phyloP scores from a whole-genome alignment of 2,113 vertebrate genomes.

The Osmerus mordax region DNA sequence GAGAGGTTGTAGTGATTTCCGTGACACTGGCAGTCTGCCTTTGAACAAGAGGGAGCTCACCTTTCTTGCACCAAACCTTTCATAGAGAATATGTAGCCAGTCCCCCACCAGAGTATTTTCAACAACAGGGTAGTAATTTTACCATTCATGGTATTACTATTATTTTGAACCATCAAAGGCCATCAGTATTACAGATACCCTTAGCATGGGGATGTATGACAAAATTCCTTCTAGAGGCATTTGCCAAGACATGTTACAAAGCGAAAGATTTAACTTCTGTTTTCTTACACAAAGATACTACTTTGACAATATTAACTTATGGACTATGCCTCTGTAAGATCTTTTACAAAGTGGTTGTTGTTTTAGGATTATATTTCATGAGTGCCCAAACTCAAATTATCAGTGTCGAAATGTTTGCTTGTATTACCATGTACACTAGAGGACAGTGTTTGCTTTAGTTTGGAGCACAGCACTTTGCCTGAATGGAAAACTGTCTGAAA shows the following conservation, averaged over 20 bases:
- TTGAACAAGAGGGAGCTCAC: not conserved
- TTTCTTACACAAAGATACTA: slow-evolving; percentile 47
- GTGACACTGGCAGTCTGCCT: no score
- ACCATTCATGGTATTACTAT: slow-evolving; percentile 62
- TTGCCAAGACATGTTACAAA: slow-evolving; percentile 45
- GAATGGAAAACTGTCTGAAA: not conserved
- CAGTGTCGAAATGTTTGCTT: slow-evolving; percentile 25
- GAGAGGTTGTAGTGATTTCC: no score
- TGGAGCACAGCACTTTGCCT: slow-evolving; percentile 50
- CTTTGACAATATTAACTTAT: slow-evolving; percentile 63
- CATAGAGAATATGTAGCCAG: slow-evolving; percentile 11
- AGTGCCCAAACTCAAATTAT: slow-evolving; percentile 37
- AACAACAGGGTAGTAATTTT: slow-evolving; percentile 45
- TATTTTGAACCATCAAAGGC: slow-evolving; percentile 49
- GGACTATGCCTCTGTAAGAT: slow-evolving; percentile 49
- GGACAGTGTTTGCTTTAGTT: slow-evolving; percentile 57
- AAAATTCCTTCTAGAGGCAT: slow-evolving; percentile 21
- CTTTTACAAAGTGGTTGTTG: slow-evolving; percentile 48
- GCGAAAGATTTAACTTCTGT: slow-evolving; percentile 35
- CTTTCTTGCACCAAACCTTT: slow-evolving; percentile 30
- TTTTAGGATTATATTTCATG: slow-evolving; percentile 37
- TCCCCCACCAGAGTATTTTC: slow-evolving; percentile 25
- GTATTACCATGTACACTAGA: slow-evolving; percentile 57
- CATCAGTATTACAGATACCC: slow-evolving; percentile 64
- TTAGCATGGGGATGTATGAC: slow-evolving; percentile 34